phyloP scores from a whole-genome alignment of 2,888 invertebrate species.

The Apamea epomidion region DNA sequence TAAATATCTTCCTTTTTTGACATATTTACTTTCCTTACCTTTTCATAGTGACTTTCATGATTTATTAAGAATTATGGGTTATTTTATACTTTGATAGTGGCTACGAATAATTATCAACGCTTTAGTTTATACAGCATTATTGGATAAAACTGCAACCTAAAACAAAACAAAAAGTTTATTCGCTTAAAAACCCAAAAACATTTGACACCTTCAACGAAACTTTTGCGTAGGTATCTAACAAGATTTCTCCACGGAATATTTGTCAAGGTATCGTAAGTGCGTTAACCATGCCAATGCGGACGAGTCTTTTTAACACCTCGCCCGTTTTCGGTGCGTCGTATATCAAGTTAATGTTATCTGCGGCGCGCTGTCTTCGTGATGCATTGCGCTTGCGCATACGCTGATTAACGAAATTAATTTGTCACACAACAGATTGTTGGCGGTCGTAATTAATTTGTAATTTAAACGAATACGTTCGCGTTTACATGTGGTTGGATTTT shows the following conservation, averaged over 20 bases:
- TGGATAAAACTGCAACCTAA: not conserved
- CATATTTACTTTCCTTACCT: not conserved
- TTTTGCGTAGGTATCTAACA: conserved; percentile 49
- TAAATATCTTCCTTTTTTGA: not conserved
- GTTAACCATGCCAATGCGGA: conserved; percentile 72
- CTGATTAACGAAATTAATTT: conserved; percentile 90
- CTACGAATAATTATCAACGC: not conserved
- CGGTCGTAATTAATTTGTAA: conserved; percentile 80
- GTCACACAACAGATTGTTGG: conserved; percentile 78
- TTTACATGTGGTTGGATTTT: conserved; percentile 51
- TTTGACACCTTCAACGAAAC: conserved; percentile 32
- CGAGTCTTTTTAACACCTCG: conserved; percentile 79
- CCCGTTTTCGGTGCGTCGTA: conserved; percentile 80
- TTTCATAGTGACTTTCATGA: not conserved
- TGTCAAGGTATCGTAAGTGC: conserved; percentile 74
- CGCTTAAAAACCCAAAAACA: conserved; percentile 4
- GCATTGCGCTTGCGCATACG: conserved; percentile 83
- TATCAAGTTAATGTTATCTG: conserved; percentile 88
- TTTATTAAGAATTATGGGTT: not conserved
- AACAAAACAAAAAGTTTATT: not conserved
- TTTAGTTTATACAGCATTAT: not conserved
- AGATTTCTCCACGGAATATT: conserved; percentile 61
- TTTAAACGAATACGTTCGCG: conserved; percentile 70
- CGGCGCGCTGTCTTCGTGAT: conserved; percentile 85
- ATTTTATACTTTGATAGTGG: not conserved